Conservation (phyloP, 2,888 invertebrate genomes). For the Scrobipalpa atriplicella region DNA sequence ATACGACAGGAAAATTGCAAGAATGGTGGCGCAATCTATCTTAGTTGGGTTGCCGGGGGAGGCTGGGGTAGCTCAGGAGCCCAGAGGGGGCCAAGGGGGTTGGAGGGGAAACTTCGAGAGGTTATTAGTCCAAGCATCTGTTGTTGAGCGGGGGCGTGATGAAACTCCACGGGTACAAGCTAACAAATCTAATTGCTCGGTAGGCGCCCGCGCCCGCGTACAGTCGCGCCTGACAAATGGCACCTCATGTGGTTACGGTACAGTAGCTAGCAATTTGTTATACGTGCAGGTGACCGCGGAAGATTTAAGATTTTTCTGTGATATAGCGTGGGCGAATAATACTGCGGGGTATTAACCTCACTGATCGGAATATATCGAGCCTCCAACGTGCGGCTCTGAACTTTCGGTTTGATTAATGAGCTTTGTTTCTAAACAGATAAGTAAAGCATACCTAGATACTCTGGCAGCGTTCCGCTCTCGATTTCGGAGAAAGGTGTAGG, state of each 20-base stretch:
- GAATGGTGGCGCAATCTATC: conserved; percentile 96
- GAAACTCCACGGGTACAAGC: conserved; percentile 81
- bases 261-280: conserved; percentile 67
- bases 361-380: conserved; percentile 24
- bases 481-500: conserved; percentile 70
- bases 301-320: conserved; percentile 49
- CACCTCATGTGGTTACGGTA: conserved; percentile 67
- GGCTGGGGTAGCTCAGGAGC: conserved; percentile 65
- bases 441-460: conserved; percentile 18
- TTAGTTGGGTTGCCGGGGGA: conserved; percentile 86
- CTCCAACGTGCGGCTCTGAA: conserved; percentile 7
- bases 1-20: conserved; percentile 97
- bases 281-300: conserved; percentile 68
- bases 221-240: conserved; percentile 72
- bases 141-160: conserved; percentile 83
- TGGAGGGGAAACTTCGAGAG: conserved; percentile 81
- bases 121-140: conserved; percentile 84
- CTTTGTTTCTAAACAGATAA: conserved; percentile 26
- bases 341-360: conserved; percentile 21
- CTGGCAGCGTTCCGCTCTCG: conserved; percentile 44
- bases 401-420: conserved; percentile 19
- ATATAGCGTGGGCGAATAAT: conserved; percentile 30
- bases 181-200: conserved; percentile 83
- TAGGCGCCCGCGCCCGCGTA: conserved; percentile 70
- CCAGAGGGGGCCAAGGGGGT: conserved; percentile 66